Percentiles rank a stretch among this genome's conserved stretches.
Conservation (phyloP, 2,113 vertebrate species). For the Pao palembangensis region DNA sequence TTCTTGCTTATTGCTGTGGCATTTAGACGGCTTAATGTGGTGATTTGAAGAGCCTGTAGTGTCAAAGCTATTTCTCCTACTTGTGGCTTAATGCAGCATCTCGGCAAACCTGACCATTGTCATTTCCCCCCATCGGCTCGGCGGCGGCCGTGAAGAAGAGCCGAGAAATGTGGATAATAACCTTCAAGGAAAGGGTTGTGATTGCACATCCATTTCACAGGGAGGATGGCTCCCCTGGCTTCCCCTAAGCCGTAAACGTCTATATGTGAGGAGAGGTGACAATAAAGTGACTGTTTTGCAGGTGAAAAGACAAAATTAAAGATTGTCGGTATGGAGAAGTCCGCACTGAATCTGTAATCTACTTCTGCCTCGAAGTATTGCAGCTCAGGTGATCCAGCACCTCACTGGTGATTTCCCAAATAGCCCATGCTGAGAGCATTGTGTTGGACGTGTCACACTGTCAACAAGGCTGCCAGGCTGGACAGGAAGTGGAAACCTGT, state of each 20-base stretch:
- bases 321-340: constrained; percentile 15
- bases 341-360: not conserved
- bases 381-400: too few relatives aligned
- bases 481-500: too few relatives aligned
- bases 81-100: constrained; percentile 66
- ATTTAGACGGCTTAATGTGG: constrained; percentile 67
- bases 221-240: constrained; percentile 55
- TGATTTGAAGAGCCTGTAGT: constrained; percentile 67
- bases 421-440: too few relatives aligned
- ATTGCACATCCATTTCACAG: constrained; percentile 73
- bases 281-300: constrained; percentile 52
- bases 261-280: constrained; percentile 50
- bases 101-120: constrained; percentile 76
- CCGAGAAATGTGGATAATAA: constrained; percentile 71
- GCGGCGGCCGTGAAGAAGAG: constrained; percentile 63
- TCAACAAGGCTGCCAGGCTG: too few relatives aligned
- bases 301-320: constrained; percentile 43
- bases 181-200: constrained; percentile 69
- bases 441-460: too few relatives aligned
- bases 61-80: constrained; percentile 69
- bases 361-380: too few relatives aligned
- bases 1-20: constrained; percentile 70
- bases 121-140: constrained; percentile 66
- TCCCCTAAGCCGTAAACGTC: constrained; percentile 61
- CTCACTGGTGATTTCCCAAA: too few relatives aligned